Evolutionary conservation across 2,797 vertebrate species (phyloP).

Genomic region (Vespertilio murinus): DNA sequence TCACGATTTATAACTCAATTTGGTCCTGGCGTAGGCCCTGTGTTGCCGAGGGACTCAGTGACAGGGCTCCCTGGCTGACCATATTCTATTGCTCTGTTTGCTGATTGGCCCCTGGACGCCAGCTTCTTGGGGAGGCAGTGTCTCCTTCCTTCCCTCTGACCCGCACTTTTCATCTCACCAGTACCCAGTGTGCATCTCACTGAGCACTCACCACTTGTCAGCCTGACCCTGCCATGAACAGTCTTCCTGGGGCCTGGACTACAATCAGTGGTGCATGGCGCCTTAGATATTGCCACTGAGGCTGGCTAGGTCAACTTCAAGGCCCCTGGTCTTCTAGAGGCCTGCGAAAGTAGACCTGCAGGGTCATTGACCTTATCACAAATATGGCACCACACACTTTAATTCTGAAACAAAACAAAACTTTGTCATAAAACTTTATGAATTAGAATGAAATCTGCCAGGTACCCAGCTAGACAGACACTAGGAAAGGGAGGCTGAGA

Average conservation of each 20-base stretch:
- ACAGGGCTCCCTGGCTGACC: neutral
- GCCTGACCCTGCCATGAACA: neutral
- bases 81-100: neutral
- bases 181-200: neutral
- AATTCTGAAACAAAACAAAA: neutral
- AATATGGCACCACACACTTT: neutral
- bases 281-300: neutral
- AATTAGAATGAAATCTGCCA: neutral
- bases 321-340: neutral
- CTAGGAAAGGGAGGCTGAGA: neutral
- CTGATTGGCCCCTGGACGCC: neutral
- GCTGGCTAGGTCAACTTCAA: neutral
- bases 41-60: neutral
- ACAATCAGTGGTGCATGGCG: fast-evolving
- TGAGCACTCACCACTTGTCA: neutral
- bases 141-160: neutral
- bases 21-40: neutral
- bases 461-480: neutral
- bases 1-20: neutral
- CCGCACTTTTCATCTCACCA: neutral
- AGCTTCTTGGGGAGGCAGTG: neutral
- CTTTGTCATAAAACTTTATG: neutral
- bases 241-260: neutral
- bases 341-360: neutral
- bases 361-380: neutral